Conservation (phyloP, 2,797 vertebrate genomes). For the Pelobates cultripes region DNA sequence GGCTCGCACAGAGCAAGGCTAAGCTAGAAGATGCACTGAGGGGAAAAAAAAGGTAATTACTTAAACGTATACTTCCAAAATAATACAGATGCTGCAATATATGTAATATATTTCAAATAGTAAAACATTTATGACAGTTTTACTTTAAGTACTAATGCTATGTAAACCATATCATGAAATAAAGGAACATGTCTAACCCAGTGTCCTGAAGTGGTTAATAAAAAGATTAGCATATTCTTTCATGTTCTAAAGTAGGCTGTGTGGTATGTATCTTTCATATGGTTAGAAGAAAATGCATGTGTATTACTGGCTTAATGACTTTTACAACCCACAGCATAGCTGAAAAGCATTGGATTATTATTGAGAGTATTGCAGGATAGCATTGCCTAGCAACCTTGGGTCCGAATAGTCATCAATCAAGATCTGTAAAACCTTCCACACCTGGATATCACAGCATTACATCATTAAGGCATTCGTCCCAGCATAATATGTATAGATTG, state of each 20-base stretch:
- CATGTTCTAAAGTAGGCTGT: conserved; percentile 5
- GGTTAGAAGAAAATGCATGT: conserved; percentile 28
- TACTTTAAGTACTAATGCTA: too few species aligned
- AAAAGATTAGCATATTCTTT: background rate
- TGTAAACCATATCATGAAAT: too few species aligned
- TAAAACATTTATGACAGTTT: too few species aligned
- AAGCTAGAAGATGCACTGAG: too few species aligned
- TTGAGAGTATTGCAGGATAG: conserved; percentile 5
- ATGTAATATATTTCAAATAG: too few species aligned
- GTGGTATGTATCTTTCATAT: conserved; percentile 11
- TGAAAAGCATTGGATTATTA: conserved; percentile 15
- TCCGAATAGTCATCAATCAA: conserved; percentile 6
- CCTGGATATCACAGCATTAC: conserved; percentile 16
- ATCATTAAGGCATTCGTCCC: background rate
- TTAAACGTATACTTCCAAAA: too few species aligned
- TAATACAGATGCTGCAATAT: too few species aligned
- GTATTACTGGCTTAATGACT: conserved; percentile 34
- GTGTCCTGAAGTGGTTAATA: too few species aligned
- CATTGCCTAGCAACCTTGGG: conserved; percentile 31
- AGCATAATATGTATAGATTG: too few species aligned
- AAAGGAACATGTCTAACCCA: too few species aligned
- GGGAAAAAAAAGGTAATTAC: too few species aligned
- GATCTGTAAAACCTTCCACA: background rate
- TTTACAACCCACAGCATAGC: conserved; percentile 5
- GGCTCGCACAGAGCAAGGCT: too few species aligned